phyloP scores from a whole-genome alignment of 2,888 invertebrate genomes.

The Parnassius glacialis region DNA sequence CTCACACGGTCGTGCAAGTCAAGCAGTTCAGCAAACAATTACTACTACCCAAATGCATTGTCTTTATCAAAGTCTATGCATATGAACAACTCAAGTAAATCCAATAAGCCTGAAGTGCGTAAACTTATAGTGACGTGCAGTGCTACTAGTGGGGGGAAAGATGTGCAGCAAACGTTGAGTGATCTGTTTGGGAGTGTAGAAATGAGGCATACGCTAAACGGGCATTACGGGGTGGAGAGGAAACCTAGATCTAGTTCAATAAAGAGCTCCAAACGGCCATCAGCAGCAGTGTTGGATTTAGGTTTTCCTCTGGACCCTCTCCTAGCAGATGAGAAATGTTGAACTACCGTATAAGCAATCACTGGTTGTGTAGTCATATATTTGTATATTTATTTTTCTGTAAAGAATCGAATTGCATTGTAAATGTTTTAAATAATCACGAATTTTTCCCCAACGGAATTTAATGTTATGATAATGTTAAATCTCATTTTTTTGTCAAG shows the following conservation, averaged over 20 bases:
- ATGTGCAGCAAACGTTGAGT: conserved; percentile 53
- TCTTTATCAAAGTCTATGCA: conserved; percentile 70
- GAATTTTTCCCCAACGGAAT: conserved; percentile 61
- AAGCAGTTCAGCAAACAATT: conserved; percentile 55
- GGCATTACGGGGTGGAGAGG: conserved; percentile 45
- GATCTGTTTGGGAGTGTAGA: conserved; percentile 56
- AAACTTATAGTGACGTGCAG: conserved; percentile 75
- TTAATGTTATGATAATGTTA: conserved; percentile 64
- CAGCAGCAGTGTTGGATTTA: conserved; percentile 61
- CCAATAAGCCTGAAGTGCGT: conserved; percentile 72
- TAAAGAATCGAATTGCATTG: conserved; percentile 61
- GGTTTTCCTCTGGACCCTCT: conserved; percentile 72
- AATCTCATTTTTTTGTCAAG: conserved; percentile 68
- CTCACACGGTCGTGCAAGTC: conserved; percentile 64
- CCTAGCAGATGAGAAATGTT: conserved; percentile 77
- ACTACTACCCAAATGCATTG: conserved; percentile 61
- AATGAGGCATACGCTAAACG: conserved; percentile 55
- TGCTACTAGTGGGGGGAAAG: conserved; percentile 44
- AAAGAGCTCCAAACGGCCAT: conserved; percentile 51
- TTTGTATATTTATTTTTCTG: conserved; percentile 78
- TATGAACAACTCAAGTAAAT: conserved; percentile 65
- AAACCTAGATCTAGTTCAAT: conserved; percentile 38
- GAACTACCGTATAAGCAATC: conserved; percentile 54
- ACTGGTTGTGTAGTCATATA: conserved; percentile 72
- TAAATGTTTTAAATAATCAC: conserved; percentile 63